Evolutionary conservation across 2,113 vertebrate genomes (phyloP), one percentile per base, ranked within the genome.

Genomic region (Rissa tridactyla): DNA sequence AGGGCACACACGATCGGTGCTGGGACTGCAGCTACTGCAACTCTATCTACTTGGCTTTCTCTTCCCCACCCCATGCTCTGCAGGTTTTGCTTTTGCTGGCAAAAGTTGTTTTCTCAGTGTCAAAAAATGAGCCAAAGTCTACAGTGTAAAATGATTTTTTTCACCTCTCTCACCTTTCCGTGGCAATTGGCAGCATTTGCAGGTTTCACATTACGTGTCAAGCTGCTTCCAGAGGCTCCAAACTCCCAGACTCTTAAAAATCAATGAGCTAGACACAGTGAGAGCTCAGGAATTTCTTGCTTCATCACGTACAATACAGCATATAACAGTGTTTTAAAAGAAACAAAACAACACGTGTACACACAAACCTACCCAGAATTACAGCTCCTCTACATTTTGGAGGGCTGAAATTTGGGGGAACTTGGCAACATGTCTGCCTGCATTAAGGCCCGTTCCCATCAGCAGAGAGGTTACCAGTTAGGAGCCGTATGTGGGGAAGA

Each of bases 131-230:
- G 95, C 93, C 92, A 89, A 96, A 92, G 94, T 87, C 96, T 92
- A 95, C 92, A 95, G 82, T 80, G 79, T 80, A 95, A 96, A 96
- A 97, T 90, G 92, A 96, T 97, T 97, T 96, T 93, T 95, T 93
- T 97, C 97, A 97, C 97, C 96, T 96, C 82, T 95, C 86, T 97
- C 96, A 97, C 97, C 97, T 97, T 97, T 96, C 92, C 3, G 4
- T 87, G 85, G 94, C 96, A 95, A 97, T 96, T 96, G 96, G 97
- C 96, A 97, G 95, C 96, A 97, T 89, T 85, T 93, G 90, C 94
- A 94, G 92, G 94, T 93, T 97, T 96, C 82, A 91, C 87, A 69
- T 96, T 94, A 89, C 42, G 18, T 91, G 95, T 97, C 97, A 96
- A 96, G 96, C 90, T 93, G 92, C 94, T 97, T 94, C 96, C 92